Base-by-base conservation (phyloP, 2,888 invertebrate species). In the Drepana falcataria region DNA sequence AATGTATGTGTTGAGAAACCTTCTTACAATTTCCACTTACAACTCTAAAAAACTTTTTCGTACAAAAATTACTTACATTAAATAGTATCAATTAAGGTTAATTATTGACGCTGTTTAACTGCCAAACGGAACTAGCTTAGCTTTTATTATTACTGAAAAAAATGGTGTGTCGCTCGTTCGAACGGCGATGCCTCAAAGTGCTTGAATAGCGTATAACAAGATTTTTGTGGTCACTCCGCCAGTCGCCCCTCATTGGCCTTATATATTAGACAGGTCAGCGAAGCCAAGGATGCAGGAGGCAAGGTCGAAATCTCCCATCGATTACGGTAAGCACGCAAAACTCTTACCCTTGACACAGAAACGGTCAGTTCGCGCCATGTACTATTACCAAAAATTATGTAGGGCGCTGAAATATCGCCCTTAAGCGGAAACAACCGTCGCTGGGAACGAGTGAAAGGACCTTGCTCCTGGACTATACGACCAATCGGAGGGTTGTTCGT, bases 221-320 rank as follows among this genome's bases (percentile, higher is more conserved):
- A 48, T 55, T 4, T 44, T 44, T 57, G 54, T 63, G 57, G 59
- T 61, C 52, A 51, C 55, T 52, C 60, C 56, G 40, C 59, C 55
- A 59, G 6, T 44, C 44, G 44, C 63, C 34, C 65, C 56, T 53
- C 63, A n/a, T n/a, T n/a, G 69, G 74, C 77, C 80, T 81, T 61
- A 56, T 58, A 56, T 63, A 73, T 82, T 76, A 80, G 85, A 84
- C 84, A 81, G 81, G 81, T 83, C 77, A 81, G 78, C 74, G 64
- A 76, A 71, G 56, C 76, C 83, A 85, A 87, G 87, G 87, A 86
- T 85, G 76, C 75, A 69, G 73, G 68, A 79, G 73, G 76, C 87
- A 90, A 91, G 90, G 91, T 87, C 85, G 79, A 83, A 85, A 87
- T 89, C 87, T 87, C 81, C 70, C 87, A 89, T 89, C 90, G 87